These are phyloP conservation scores for Pangasius djambal DNA, from an alignment of 2,797 vertebrate species.

Conservation along the genomic window DNA sequence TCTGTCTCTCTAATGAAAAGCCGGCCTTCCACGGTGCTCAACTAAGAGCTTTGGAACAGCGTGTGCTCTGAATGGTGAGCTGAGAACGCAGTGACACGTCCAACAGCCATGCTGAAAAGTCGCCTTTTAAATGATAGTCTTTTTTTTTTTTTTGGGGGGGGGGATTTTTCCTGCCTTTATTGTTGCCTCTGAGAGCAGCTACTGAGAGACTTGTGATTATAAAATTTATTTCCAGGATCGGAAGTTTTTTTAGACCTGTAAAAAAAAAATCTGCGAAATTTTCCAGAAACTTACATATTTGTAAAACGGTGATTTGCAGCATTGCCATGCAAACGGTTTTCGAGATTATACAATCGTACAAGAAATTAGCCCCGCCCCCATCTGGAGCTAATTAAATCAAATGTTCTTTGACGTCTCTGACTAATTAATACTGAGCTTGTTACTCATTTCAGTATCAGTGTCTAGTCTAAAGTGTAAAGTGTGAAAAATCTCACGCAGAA, in stretches of 20 bases:
- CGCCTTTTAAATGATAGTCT: neutral
- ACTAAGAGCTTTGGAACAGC: neutral
- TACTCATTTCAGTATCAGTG: neutral
- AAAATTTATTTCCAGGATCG: neutral
- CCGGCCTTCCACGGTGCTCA: constrained; percentile 33
- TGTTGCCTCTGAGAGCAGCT: neutral
- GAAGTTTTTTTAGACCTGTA: neutral
- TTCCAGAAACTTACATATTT: no score
- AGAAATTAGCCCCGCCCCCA: neutral
- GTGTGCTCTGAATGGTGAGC: neutral
- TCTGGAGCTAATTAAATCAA: neutral
- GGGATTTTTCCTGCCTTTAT: neutral
- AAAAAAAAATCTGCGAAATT: neutral
- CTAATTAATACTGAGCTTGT: neutral
- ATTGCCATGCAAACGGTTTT: neutral
- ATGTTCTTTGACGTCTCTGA: neutral
- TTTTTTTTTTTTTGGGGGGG: neutral
- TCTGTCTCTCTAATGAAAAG: constrained; percentile 41
- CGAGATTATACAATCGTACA: neutral
- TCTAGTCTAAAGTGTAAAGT: neutral
- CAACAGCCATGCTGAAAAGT: neutral
- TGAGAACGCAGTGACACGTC: neutral
- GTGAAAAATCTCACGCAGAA: no score
- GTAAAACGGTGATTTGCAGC: no score
- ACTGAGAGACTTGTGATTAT: neutral